A percentile compares a stretch with the other conserved stretches of the same genome.
phyloP scores from a whole-genome alignment of 37 sponge, comb jelly and placozoan species.

The Mnemiopsis leidyi region DNA sequence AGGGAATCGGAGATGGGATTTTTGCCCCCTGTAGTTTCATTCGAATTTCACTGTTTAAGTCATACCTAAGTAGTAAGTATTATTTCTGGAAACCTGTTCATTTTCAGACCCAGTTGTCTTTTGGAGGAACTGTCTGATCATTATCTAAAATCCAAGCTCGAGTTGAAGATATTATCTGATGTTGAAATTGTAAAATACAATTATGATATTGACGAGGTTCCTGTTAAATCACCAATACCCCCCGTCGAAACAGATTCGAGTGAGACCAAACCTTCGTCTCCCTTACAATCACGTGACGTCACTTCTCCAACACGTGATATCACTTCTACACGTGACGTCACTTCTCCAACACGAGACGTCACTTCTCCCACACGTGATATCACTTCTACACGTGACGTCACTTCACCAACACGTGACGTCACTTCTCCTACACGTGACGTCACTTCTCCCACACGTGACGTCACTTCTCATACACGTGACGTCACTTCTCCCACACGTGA shows the following conservation, averaged over 20 bases:
- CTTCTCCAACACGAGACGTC: not conserved
- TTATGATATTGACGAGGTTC: constrained; percentile 2
- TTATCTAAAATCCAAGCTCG: not conserved
- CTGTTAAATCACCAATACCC: not conserved
- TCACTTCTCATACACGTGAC: not conserved
- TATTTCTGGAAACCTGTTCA: too few species aligned
- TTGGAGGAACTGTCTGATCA: not conserved
- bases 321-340: not conserved
- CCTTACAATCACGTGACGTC: not conserved
- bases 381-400: not conserved
- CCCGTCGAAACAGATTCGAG: not conserved
- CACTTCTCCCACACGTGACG: not conserved
- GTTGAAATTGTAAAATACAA: constrained; percentile 33
- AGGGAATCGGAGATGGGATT: too few species aligned
- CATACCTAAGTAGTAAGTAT: too few species aligned
- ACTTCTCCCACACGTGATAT: not conserved
- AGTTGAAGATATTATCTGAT: constrained; percentile 11
- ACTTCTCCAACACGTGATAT: not conserved
- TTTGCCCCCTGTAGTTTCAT: too few species aligned
- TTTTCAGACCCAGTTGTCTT: not conserved
- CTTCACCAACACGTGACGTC: not conserved
- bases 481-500: not conserved
- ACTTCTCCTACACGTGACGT: not conserved
- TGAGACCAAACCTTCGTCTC: not conserved
- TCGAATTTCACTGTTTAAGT: too few species aligned